A percentile compares a stretch with the other conserved stretches of the same genome.
Evolutionary conservation across 1,140 invertebrate species (phyloP).

Genomic region (Trichoplusia ni): DNA sequence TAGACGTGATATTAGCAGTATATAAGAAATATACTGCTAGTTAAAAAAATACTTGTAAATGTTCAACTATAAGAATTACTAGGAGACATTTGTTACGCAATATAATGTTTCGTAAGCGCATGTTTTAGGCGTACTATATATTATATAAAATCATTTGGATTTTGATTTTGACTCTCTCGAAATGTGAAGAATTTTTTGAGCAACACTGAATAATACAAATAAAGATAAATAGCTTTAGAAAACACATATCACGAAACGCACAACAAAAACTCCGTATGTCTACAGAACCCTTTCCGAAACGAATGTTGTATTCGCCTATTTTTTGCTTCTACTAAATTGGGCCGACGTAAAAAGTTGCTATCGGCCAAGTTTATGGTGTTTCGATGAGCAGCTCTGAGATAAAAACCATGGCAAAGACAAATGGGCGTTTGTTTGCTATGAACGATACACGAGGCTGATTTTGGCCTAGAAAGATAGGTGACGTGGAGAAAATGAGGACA

Average conservation of each 20-base stretch:
- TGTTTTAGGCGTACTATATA: no score
- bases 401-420: constrained; percentile 33
- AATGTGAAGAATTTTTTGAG: no score
- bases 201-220: no score
- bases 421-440: constrained; percentile 23
- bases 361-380: constrained; percentile 37
- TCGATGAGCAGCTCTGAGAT: constrained; percentile 31
- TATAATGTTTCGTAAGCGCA: no score
- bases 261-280: neutral
- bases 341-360: constrained; percentile 39
- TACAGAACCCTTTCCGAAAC: neutral
- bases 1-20: no score
- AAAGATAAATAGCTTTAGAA: no score
- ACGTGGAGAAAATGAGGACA: neutral
- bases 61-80: no score
- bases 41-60: no score
- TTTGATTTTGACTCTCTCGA: no score
- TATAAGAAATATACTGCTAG: no score
- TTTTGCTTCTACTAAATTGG: constrained; percentile 40
- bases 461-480: neutral
- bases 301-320: neutral
- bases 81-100: no score
- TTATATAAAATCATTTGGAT: no score
- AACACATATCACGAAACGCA: neutral
- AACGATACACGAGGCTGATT: constrained; percentile 8